Evolutionary conservation across 2,888 invertebrate species (phyloP), one percentile per base, ranked within the genome.

Genomic region (Drosophila borealis): DNA sequence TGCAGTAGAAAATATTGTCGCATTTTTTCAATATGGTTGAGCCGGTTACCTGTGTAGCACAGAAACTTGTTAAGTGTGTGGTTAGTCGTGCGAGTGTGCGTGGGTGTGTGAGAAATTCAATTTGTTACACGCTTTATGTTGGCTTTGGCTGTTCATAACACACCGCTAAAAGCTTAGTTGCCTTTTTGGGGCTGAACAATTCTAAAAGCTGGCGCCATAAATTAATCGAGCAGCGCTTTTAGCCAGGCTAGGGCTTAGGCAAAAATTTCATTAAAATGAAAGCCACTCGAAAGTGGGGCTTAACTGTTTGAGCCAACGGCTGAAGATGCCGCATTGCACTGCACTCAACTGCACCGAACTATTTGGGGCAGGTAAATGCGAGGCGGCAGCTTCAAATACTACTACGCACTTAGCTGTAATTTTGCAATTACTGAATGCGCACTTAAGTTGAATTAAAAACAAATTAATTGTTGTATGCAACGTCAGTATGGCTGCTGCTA

Each of bases 41-140:
- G 51, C 41, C 33, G 17, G 42, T 17, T 44, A 54, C 63, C 45
- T 44, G 45, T 55, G 67, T 59, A 60, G 70, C 57, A 77, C 63
- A 74, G 79, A 84, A 82, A 87, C 81, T 87, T 87, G 85, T 77
- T 87, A 85, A 88, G 83, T 88, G 88, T 82, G 75, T 61, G 85
- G 81, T 84, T 78, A 74, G 68, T 45, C 49, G 39, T 51, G 21
- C 73, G 44, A 33, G 5, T 14, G 13, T 13, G 36, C 25, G 25
- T 63, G 19, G n/a, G 29, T 49, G 41, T 33, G 65, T 70, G 82
- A 70, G 68, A 84, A 85, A 84, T 84, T 84, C 88, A 88, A 84
- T 84, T 84, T 84, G 88, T 85, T 76, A 72, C 64, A 76, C 78
- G 64, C 83, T 85, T 84, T 84, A 88, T 85, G 83, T 56, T 79